These are phyloP conservation scores for Diachrysia chrysitis DNA, from an alignment of 2,888 invertebrate species.

Conservation along the genomic window DNA sequence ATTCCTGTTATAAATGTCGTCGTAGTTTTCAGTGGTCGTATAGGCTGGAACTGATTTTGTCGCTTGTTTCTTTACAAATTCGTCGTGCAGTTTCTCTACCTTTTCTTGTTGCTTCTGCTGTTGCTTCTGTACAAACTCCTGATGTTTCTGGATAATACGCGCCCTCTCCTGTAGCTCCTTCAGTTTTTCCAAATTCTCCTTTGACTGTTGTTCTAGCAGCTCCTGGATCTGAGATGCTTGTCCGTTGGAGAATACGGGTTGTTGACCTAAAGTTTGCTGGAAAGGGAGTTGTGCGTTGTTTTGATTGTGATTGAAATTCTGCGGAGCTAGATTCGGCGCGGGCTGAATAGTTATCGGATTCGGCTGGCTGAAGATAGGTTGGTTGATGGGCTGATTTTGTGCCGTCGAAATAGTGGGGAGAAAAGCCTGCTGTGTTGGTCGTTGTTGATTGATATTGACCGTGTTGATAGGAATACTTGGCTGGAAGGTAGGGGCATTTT, in stretches of 20 bases:
- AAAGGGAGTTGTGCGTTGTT: conserved; percentile 81
- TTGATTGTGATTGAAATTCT: conserved; percentile 62
- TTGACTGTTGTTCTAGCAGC: conserved; percentile 90
- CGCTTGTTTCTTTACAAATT: conserved; percentile 92
- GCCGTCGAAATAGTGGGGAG: conserved; percentile 76
- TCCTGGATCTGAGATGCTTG: conserved; percentile 88
- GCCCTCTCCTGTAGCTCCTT: conserved; percentile 93
- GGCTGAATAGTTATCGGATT: conserved; percentile 85
- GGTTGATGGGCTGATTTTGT: conserved; percentile 73
- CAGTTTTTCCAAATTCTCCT: conserved; percentile 89
- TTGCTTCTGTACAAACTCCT: conserved; percentile 93
- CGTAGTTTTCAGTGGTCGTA: conserved; percentile 85
- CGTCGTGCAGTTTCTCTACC: conserved; percentile 92
- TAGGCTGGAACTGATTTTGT: conserved; percentile 89
- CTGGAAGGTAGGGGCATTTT: conserved; percentile 71
- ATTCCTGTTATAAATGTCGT: conserved; percentile 77
- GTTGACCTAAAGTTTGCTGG: conserved; percentile 78
- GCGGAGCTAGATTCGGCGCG: conserved; percentile 83
- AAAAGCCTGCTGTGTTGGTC: conserved; percentile 81
- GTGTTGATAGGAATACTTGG: conserved; percentile 66
- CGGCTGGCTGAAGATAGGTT: conserved; percentile 76
- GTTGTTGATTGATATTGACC: conserved; percentile 79
- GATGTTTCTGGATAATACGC: conserved; percentile 92
- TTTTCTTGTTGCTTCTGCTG: conserved; percentile 94
- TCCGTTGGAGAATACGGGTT: conserved; percentile 83